phyloP scores from a whole-genome alignment of 1,140 invertebrate species.

The Andrena cerasifolii region DNA sequence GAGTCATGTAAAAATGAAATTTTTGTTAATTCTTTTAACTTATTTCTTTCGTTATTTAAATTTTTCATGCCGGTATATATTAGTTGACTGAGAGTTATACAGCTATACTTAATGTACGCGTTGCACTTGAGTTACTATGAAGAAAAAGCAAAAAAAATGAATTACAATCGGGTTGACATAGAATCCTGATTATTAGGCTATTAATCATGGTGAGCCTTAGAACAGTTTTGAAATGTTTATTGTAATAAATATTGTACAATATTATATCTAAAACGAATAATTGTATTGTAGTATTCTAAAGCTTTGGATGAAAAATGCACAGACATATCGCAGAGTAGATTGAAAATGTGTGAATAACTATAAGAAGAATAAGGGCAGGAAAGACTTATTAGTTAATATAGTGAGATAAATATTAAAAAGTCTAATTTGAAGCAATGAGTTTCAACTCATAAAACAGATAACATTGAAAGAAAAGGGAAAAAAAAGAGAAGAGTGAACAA shows the following conservation, averaged over 20 bases:
- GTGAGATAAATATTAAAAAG: slow-evolving; percentile 60
- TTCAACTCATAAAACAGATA: slow-evolving; percentile 54
- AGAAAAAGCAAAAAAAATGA: too few relatives aligned
- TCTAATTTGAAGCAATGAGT: slow-evolving; percentile 43
- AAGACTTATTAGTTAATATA: slow-evolving; percentile 55
- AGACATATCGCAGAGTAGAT: slow-evolving; percentile 64
- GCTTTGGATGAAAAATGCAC: slow-evolving; percentile 61
- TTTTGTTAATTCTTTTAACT: slow-evolving; percentile 54
- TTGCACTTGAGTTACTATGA: slow-evolving; percentile 63
- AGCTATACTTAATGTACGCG: slow-evolving; percentile 63
- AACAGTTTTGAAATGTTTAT: slow-evolving; percentile 68
- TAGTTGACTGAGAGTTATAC: slow-evolving; percentile 44
- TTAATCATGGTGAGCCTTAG: slow-evolving; percentile 60
- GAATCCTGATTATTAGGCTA: slow-evolving; percentile 58
- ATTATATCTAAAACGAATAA: slow-evolving; percentile 66
- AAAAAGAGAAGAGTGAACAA: slow-evolving; percentile 53
- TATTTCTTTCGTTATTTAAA: slow-evolving; percentile 59
- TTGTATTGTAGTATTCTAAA: slow-evolving; percentile 68
- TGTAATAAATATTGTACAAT: slow-evolving; percentile 71
- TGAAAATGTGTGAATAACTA: slow-evolving; percentile 65
- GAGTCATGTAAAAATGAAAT: slow-evolving; percentile 45
- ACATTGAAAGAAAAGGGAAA: slow-evolving; percentile 41
- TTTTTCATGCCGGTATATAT: slow-evolving; percentile 59
- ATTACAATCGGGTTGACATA: slow-evolving; percentile 51
- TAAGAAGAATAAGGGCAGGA: slow-evolving; percentile 57